Evolutionary conservation across 2,113 vertebrate genomes (phyloP).

Genomic region (Coreoperca whiteheadi): DNA sequence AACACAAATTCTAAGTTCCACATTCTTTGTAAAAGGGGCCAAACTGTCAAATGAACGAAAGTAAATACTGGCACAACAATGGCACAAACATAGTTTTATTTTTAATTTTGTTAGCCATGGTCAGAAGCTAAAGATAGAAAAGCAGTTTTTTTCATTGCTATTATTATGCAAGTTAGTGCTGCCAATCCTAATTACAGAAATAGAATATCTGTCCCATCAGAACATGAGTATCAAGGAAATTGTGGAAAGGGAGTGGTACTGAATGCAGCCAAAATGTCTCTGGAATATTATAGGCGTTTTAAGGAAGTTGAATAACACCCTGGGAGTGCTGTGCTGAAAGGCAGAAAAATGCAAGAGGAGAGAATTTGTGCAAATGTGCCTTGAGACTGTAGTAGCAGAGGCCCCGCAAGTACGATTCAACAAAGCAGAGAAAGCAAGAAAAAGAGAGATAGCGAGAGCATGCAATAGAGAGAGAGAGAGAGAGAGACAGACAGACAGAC

Average conservation of each 20-base stretch:
- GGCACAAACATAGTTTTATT: neutral
- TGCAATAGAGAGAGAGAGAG: conserved; percentile 47
- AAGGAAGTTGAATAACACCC: conserved; percentile 69
- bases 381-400: neutral
- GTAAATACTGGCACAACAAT: neutral
- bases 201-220: conserved; percentile 51
- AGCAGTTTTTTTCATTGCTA: conserved; percentile 23
- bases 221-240: conserved; percentile 63
- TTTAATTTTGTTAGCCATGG: neutral
- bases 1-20: neutral
- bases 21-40: neutral
- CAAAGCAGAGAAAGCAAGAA: conserved; percentile 1
- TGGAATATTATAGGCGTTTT: conserved; percentile 60
- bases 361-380: conserved; percentile 37
- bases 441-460: conserved; percentile 4
- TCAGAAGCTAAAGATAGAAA: conserved; percentile 1
- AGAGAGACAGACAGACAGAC: conserved; percentile 5
- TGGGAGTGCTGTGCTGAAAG: conserved; percentile 48
- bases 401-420: neutral
- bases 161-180: conserved; percentile 14
- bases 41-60: neutral
- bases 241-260: conserved; percentile 70
- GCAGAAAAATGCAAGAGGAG: conserved; percentile 34
- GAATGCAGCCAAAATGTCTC: conserved; percentile 59
- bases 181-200: conserved; percentile 54